Conservation (phyloP, 2,797 vertebrate genomes). For the Alca torda region DNA sequence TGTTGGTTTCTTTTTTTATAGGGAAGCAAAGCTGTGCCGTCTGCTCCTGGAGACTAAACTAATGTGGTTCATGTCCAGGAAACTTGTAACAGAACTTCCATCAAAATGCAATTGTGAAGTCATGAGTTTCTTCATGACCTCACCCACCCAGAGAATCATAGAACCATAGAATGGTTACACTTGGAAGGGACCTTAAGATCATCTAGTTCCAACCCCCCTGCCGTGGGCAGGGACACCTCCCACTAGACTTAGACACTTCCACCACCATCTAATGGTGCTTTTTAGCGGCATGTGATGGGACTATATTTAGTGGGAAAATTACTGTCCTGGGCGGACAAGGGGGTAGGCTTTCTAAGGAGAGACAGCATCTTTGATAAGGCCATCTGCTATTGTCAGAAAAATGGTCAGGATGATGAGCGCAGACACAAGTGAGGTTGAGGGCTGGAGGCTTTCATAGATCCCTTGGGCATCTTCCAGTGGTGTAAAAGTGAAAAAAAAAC, state of each 20-base stretch:
- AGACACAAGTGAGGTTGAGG: fast-evolving
- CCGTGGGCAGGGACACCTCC: background rate
- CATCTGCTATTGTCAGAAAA: background rate
- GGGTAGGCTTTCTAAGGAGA: background rate
- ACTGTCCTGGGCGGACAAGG: background rate
- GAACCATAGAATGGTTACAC: background rate
- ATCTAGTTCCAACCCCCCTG: background rate
- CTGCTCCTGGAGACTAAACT: background rate
- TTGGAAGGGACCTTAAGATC: background rate
- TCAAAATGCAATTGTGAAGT: background rate
- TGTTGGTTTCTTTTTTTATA: background rate
- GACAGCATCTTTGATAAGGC: background rate
- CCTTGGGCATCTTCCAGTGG: background rate
- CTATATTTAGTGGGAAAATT: background rate
- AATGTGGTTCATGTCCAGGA: background rate
- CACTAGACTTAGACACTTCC: background rate
- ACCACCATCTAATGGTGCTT: background rate
- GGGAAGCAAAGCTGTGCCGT: background rate
- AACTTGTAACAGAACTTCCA: background rate
- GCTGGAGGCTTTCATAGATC: background rate
- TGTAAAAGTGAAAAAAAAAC: background rate
- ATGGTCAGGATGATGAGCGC: background rate
- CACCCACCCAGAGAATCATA: background rate
- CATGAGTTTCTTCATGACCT: background rate
- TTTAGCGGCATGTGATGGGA: background rate